phyloP scores from a whole-genome alignment of 2,113 vertebrate genomes.

The Psophia crepitans region DNA sequence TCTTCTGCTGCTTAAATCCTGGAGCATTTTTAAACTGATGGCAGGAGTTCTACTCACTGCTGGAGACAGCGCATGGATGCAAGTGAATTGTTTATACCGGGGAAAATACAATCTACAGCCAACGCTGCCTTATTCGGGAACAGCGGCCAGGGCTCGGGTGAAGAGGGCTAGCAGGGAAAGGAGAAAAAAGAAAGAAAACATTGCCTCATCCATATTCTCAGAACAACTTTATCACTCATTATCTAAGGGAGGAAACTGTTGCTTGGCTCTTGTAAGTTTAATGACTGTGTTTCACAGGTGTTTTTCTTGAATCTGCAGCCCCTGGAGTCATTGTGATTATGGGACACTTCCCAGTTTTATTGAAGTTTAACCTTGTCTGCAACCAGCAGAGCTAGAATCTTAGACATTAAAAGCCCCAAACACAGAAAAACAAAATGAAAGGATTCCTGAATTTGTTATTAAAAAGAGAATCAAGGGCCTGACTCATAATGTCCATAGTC shows the following conservation, averaged over 20 bases:
- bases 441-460: background rate
- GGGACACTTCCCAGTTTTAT: background rate
- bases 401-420: background rate
- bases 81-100: background rate
- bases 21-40: background rate
- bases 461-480: background rate
- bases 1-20: background rate
- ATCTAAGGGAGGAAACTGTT: background rate
- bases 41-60: background rate
- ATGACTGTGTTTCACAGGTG: background rate
- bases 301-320: background rate
- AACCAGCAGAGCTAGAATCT: background rate
- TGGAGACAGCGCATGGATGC: background rate
- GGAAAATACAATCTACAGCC: background rate
- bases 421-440: background rate
- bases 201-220: background rate
- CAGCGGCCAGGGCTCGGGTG: fast-evolving
- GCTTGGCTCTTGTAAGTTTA: background rate
- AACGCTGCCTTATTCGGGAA: background rate
- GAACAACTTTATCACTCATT: background rate
- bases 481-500: background rate
- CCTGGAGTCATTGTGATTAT: background rate
- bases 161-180: background rate
- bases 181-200: background rate
- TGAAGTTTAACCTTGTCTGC: background rate